A percentile compares a stretch with the other conserved stretches of the same genome.
These are phyloP conservation scores for Forbesichthys agassizii DNA, from an alignment of 2,113 vertebrate genomes.

Conservation along the genomic window DNA sequence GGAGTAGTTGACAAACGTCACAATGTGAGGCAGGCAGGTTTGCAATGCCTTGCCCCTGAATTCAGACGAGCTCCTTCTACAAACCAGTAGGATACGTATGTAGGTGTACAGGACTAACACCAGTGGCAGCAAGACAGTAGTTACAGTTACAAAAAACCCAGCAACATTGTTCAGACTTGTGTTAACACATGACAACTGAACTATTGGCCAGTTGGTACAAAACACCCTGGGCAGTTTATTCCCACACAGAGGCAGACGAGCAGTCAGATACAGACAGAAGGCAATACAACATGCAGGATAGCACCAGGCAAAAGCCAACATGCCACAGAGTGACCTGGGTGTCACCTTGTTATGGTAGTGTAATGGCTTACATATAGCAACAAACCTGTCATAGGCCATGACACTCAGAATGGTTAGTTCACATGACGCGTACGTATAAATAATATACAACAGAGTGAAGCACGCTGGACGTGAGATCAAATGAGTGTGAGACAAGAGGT, in stretches of 20 bases:
- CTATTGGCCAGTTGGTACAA: conserved; percentile 34
- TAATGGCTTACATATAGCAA: conserved; percentile 67
- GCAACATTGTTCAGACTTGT: conserved; percentile 19
- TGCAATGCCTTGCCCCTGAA: conserved; percentile 30
- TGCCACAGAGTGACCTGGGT: conserved; percentile 9
- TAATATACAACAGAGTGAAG: conserved; percentile 55
- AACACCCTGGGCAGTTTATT: conserved; percentile 19
- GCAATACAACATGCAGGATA: conserved; percentile 47
- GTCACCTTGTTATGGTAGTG: conserved; percentile 64
- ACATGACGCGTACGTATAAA: conserved; percentile 56
- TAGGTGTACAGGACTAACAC: conserved; percentile 28
- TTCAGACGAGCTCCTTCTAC: conserved; percentile 19
- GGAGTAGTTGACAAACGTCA: conserved; percentile 28
- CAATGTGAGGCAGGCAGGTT: conserved; percentile 34
- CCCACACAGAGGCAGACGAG: conserved; percentile 26
- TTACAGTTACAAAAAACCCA: conserved; percentile 19
- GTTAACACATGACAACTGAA: conserved; percentile 25
- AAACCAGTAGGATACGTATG: conserved; percentile 21
- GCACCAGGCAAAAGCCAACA: conserved; percentile 22
- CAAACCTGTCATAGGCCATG: conserved; percentile 68
- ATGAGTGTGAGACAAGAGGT: conserved; percentile 44
- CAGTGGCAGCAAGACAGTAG: conserved; percentile 22
- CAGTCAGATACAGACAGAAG: conserved; percentile 24
- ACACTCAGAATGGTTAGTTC: conserved; percentile 60
- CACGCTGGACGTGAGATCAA: conserved; percentile 56